Conservation (phyloP, 1,140 invertebrate genomes). For the Sycophila sp. region DNA sequence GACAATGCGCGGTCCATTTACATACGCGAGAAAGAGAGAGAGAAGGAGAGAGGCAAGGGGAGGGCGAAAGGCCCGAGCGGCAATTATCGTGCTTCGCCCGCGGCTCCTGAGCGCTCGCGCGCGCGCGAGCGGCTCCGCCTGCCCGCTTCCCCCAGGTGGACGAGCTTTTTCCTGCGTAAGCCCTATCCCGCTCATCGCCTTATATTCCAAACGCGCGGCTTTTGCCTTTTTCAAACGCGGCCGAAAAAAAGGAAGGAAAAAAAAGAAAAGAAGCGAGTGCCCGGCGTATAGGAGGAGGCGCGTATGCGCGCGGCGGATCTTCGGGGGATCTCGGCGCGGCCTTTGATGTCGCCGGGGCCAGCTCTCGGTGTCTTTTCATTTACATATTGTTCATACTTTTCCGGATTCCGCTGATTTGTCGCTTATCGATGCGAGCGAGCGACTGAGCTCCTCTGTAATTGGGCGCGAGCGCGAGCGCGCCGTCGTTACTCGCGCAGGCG, state of each 20-base stretch:
- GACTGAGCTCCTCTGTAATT: constrained; percentile 8
- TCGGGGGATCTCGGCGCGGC: not conserved
- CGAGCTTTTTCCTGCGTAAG: constrained; percentile 24
- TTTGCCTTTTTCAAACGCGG: not conserved
- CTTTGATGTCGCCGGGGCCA: not conserved
- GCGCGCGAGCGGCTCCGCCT: not conserved
- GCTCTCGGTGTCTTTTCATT: constrained; percentile 15
- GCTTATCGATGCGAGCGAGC: constrained; percentile 19
- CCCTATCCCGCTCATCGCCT: not conserved
- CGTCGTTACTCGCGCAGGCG: too few species aligned
- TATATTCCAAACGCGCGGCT: not conserved
- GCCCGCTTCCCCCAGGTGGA: not conserved
- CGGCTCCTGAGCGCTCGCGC: constrained; percentile 43
- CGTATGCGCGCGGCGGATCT: not conserved
- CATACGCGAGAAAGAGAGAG: too few species aligned
- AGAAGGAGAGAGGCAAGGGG: too few species aligned
- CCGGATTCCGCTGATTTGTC: constrained; percentile 31
- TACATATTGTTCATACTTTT: constrained; percentile 33
- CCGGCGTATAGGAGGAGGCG: too few species aligned
- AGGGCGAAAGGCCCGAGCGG: constrained; percentile 28
- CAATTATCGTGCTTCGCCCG: constrained; percentile 55
- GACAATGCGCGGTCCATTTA: constrained; percentile 45
- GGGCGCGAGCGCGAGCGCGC: constrained; percentile 3
- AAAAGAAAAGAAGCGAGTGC: too few species aligned
- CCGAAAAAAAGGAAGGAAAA: constrained; percentile 1